Evolutionary conservation across 2,888 invertebrate species (phyloP), one percentile per base, ranked within the genome.

Genomic region (Meganola albula): DNA sequence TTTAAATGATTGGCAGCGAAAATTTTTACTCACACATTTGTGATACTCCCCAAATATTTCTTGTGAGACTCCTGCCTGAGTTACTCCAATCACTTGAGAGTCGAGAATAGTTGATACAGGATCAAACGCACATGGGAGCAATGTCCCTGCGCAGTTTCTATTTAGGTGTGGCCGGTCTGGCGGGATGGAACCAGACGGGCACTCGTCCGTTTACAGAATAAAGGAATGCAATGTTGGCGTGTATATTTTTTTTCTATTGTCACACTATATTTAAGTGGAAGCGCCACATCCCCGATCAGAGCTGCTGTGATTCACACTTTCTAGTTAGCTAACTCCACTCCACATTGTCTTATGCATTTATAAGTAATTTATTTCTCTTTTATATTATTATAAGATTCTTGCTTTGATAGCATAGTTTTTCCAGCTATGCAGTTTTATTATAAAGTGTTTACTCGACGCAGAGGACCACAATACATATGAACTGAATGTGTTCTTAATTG

Each of bases 141-240:
- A 82, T 75, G 84, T 79, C 84, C 85, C 79, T 83, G 78, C 63
- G 74, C n/a, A n/a, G 82, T 85, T 82, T 84, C 85, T 85, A 85
- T 85, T 84, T 85, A 84, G 82, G 84, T 83, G 80, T 83, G 64
- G 76, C 80, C 78, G 65, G 82, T 80, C 64, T 62, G 74, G 56
- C 78, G 77, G 70, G 74, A 74, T 75, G 72, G 65, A 77, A 73
- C 76, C 74, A 74, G 64, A 71, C 69, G 59, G 63, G 76, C 79
- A 76, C 69, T 79, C 74, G 65, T 71, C 73, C 75, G 75, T 69
- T 71, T 67, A 73, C 69, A 48, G 69, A 71, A 75, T 74, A 71
- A 71, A 74, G 72, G 75, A 80, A 78, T 74, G 71, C 71, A 69
- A 65, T 64, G 55, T 58, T 63, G 62, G 60, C 55, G 55, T 53